Evolutionary conservation across 2,797 vertebrate species (phyloP).

Genomic region (Xiphophorus birchmanni): DNA sequence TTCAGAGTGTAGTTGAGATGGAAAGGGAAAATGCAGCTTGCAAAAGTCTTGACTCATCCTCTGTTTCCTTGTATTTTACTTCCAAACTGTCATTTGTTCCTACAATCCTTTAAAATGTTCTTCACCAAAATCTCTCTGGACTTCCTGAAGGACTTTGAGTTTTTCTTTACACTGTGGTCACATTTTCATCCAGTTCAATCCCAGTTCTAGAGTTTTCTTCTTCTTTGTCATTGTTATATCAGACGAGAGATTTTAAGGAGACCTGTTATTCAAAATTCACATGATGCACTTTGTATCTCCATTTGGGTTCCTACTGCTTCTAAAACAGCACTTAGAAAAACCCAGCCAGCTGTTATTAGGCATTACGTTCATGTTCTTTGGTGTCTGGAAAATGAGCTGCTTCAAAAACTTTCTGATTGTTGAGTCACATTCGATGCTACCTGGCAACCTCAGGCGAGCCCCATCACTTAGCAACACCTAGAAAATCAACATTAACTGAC

Average conservation of each 20-base stretch:
- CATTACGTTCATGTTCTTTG: too few relatives aligned
- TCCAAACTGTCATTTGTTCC: neutral
- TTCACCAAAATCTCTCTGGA: neutral
- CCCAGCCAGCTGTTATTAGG: too few relatives aligned
- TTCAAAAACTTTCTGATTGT: too few relatives aligned
- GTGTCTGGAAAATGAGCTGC: too few relatives aligned
- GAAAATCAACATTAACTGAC: neutral
- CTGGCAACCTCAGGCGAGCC: too few relatives aligned
- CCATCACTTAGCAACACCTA: too few relatives aligned
- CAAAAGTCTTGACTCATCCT: neutral
- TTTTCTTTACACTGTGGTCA: neutral
- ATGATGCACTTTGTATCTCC: too few relatives aligned
- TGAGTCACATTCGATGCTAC: too few relatives aligned
- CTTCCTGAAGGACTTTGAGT: neutral
- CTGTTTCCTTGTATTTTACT: neutral
- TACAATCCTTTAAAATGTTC: neutral
- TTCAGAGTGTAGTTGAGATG: constrained; percentile 11
- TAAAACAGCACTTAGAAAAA: too few relatives aligned
- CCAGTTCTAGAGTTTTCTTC: neutral
- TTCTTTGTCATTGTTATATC: neutral
- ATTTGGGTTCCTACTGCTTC: too few relatives aligned
- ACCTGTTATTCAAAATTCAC: too few relatives aligned
- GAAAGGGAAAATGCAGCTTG: neutral
- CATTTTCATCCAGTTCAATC: neutral
- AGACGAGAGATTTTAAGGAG: too few relatives aligned